These are phyloP conservation scores for Pao palembangensis DNA, from an alignment of 2,113 vertebrate genomes.

Conservation along the genomic window DNA sequence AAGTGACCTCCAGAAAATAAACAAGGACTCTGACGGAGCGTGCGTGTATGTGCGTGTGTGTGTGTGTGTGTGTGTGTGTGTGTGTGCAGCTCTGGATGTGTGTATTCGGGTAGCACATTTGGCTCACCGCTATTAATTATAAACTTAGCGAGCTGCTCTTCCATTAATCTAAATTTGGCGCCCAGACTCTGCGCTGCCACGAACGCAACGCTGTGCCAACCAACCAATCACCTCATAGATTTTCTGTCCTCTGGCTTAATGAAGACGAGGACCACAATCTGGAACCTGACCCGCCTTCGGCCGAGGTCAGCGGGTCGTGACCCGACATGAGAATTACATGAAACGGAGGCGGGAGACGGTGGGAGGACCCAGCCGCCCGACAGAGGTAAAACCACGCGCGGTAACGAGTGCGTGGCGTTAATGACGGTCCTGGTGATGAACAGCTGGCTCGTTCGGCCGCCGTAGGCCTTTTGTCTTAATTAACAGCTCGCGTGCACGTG, in stretches of 20 bases:
- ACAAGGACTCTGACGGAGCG: conserved; percentile 45
- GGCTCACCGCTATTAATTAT: conserved; percentile 64
- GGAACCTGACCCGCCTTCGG: conserved; percentile 55
- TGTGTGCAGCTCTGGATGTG: background rate
- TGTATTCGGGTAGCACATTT: conserved; percentile 17
- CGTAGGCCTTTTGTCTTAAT: conserved; percentile 65
- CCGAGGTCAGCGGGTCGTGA: conserved; percentile 52
- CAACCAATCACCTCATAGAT: conserved; percentile 60
- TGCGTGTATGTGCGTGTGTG: conserved; percentile 8
- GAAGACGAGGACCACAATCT: conserved; percentile 54
- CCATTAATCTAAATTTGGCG: conserved; percentile 71
- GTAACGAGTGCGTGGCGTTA: conserved; percentile 49
- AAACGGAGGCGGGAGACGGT: conserved; percentile 16
- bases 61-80: conserved; percentile 13
- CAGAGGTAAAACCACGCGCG: conserved; percentile 28
- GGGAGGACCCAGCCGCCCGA: conserved; percentile 21
- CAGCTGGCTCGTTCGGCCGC: conserved; percentile 63
- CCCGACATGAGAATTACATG: conserved; percentile 6
- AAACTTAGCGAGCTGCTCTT: conserved; percentile 48
- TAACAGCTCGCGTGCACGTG: conserved; percentile 59
- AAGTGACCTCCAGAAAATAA: conserved; percentile 47
- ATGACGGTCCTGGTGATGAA: conserved; percentile 55
- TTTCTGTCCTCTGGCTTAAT: conserved; percentile 59
- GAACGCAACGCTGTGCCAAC: conserved; percentile 34
- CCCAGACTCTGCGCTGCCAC: conserved; percentile 30